Conservation (phyloP, 1,140 invertebrate genomes). For the Bombus picipes region DNA sequence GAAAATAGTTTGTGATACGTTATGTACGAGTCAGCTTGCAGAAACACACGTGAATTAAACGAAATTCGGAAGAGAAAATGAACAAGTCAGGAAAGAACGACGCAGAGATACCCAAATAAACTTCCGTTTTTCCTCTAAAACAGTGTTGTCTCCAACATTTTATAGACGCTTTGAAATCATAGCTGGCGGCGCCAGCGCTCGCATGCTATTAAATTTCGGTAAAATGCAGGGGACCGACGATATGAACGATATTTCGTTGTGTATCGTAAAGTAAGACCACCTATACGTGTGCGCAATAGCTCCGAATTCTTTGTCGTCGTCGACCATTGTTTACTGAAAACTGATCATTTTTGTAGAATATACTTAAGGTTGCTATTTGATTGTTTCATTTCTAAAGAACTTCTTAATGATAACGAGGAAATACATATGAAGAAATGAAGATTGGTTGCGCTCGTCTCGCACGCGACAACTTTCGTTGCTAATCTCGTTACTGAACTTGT, state of each 20-base stretch:
- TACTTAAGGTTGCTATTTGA: neutral
- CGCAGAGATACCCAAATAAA: neutral
- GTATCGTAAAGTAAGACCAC: neutral
- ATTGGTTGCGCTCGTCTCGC: no score
- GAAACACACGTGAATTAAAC: neutral
- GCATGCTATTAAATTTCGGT: constrained; percentile 8
- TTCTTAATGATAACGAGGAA: no score
- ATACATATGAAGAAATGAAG: no score
- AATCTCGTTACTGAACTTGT: no score
- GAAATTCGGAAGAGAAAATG: neutral
- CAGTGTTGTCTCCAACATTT: neutral
- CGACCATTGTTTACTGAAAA: neutral
- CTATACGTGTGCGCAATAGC: no score
- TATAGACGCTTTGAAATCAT: constrained; percentile 15
- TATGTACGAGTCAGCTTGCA: neutral
- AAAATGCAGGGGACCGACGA: neutral
- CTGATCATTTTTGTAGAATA: neutral
- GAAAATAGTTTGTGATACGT: constrained; percentile 8
- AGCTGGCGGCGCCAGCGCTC: neutral
- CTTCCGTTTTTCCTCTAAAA: neutral
- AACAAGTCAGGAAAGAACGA: neutral
- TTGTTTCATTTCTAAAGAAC: neutral
- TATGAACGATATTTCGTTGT: neutral
- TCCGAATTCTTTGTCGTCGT: neutral
- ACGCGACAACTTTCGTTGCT: no score